phyloP scores from a whole-genome alignment of 2,888 invertebrate species.

The Tiliacea aurago region DNA sequence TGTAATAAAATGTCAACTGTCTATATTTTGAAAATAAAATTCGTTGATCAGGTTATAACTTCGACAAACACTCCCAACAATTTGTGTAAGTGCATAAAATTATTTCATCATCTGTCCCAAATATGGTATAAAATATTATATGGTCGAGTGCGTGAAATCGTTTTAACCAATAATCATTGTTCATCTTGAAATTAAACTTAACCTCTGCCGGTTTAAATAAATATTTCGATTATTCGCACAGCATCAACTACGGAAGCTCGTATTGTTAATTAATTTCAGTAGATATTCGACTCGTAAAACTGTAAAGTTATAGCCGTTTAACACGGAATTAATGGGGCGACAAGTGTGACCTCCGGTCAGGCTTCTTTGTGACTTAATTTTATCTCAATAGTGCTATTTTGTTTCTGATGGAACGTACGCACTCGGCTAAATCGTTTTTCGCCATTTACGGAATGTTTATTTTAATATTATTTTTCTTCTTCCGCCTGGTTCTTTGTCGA shows the following conservation, averaged over 20 bases:
- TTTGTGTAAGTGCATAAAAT: conserved; percentile 44
- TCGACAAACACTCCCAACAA: conserved; percentile 43
- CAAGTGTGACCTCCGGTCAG: conserved; percentile 77
- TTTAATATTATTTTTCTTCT: conserved; percentile 74
- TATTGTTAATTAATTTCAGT: conserved; percentile 79
- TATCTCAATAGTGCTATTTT: conserved; percentile 75
- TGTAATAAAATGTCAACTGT: conserved; percentile 41
- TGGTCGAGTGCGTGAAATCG: conserved; percentile 51
- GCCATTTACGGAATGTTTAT: conserved; percentile 77
- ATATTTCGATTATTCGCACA: conserved; percentile 70
- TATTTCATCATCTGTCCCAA: conserved; percentile 49
- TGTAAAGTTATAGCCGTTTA: conserved; percentile 80
- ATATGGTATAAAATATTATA: conserved; percentile 61
- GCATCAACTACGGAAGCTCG: conserved; percentile 74
- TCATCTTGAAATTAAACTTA: conserved; percentile 62
- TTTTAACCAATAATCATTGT: conserved; percentile 65
- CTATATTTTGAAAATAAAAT: conserved; percentile 45
- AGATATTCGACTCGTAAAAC: conserved; percentile 83
- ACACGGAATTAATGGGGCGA: conserved; percentile 80
- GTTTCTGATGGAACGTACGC: conserved; percentile 70
- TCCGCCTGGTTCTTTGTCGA: conserved; percentile 74
- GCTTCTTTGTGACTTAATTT: conserved; percentile 78
- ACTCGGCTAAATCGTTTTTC: conserved; percentile 76
- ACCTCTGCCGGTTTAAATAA: conserved; percentile 69
- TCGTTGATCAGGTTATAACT: conserved; percentile 37